phyloP scores from a whole-genome alignment of 2,797 vertebrate species.

The Acestrorhynchus altus region DNA sequence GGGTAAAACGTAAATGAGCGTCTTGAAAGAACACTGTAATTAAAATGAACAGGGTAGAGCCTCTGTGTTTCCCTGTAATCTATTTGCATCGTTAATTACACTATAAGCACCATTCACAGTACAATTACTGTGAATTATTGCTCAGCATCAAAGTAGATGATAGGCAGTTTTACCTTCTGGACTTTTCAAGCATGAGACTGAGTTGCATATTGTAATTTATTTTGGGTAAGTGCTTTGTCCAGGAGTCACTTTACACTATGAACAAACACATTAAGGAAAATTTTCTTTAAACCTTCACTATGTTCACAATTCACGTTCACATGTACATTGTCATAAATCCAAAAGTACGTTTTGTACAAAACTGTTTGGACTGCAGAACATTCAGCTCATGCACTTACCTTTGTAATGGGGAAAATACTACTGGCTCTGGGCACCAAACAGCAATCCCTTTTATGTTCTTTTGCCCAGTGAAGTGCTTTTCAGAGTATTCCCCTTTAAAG shows the following conservation, averaged over 20 bases:
- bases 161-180: background rate
- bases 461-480: slow-evolving; percentile 74
- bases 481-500: slow-evolving; percentile 93
- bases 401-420: slow-evolving; percentile 70
- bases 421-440: slow-evolving; percentile 63
- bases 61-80: background rate
- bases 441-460: slow-evolving; percentile 59
- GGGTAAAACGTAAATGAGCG: background rate
- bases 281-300: background rate
- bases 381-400: slow-evolving; percentile 65
- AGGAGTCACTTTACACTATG: background rate
- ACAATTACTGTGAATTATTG: slow-evolving; percentile 2
- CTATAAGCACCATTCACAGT: background rate
- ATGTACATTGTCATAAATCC: slow-evolving; percentile 12
- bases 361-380: slow-evolving; percentile 77
- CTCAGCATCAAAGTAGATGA: slow-evolving; percentile 4
- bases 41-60: background rate
- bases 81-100: slow-evolving; percentile 16
- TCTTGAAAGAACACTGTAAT: background rate
- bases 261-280: background rate
- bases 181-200: slow-evolving; percentile 46
- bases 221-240: slow-evolving; percentile 35
- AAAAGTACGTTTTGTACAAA: slow-evolving; percentile 32
- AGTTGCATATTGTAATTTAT: slow-evolving; percentile 35
- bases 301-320: background rate